These are phyloP conservation scores for Solenopsis fugax DNA, from an alignment of 1,140 invertebrate species.

Conservation along the genomic window DNA sequence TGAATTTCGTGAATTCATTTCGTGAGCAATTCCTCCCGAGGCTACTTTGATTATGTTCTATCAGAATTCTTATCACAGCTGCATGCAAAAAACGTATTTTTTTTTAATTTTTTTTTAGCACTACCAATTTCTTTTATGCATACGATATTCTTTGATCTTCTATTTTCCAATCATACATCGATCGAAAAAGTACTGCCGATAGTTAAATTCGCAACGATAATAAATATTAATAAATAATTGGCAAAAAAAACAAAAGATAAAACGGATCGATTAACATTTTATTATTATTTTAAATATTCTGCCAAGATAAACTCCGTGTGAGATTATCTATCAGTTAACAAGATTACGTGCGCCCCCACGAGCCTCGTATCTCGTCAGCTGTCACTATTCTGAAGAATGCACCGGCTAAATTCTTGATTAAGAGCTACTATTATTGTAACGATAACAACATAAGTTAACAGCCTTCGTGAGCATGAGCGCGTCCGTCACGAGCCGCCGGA, in stretches of 20 bases:
- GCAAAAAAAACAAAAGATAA: background rate
- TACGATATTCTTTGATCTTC: conserved; percentile 20
- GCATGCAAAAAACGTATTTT: background rate
- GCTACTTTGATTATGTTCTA: conserved; percentile 29
- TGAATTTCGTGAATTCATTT: conserved; percentile 37
- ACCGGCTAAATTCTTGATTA: conserved; percentile 20
- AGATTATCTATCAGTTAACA: conserved; percentile 6
- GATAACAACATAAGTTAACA: conserved; percentile 61
- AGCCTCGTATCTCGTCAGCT: background rate
- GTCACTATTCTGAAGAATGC: conserved; percentile 13
- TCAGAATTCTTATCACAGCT: conserved; percentile 35
- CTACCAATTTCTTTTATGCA: conserved; percentile 16
- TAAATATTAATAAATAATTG: background rate
- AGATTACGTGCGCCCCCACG: background rate
- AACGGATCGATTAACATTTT: background rate
- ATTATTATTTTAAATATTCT: conserved; percentile 1
- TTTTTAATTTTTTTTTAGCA: conserved; percentile 27
- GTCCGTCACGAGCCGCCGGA: conserved; percentile 48
- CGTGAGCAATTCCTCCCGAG: background rate
- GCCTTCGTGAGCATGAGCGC: conserved; percentile 44
- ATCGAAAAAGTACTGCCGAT: background rate
- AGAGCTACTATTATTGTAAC: conserved; percentile 57
- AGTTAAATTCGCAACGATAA: conserved; percentile 2
- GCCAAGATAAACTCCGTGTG: background rate
- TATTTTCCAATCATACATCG: background rate